Evolutionary conservation across 2,797 vertebrate genomes (phyloP).

Genomic region (Loris lydekkerianus): DNA sequence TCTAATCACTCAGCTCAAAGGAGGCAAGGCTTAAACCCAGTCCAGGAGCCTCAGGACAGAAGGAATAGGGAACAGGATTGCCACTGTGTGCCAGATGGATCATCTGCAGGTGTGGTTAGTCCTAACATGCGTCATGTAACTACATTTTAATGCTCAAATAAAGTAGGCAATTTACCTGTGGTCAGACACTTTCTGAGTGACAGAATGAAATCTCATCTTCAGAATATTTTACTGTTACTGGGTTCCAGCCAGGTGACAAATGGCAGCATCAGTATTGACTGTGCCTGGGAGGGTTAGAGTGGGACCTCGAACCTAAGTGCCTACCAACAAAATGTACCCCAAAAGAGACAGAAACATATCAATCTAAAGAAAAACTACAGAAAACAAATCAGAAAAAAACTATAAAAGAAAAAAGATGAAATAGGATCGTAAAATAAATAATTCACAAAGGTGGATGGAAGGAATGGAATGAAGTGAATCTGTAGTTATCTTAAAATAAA

Average conservation of each 20-base stretch:
- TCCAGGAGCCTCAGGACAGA: not conserved
- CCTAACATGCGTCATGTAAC: too few species aligned
- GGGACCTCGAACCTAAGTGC: not conserved
- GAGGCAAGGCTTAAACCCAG: not conserved
- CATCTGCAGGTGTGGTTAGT: not conserved
- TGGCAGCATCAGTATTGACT: not conserved
- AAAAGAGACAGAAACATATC: not conserved
- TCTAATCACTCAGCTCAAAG: not conserved
- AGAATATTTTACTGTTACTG: not conserved
- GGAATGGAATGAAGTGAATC: not conserved
- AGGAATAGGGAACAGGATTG: not conserved
- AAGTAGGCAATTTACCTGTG: too few species aligned
- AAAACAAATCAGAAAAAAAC: constrained; percentile 10
- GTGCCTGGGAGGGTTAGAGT: too few species aligned
- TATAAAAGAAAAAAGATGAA: not conserved
- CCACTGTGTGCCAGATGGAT: not conserved
- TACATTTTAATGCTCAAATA: not conserved
- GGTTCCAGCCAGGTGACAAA: not conserved
- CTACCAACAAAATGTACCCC: not conserved
- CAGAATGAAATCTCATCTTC: not conserved
- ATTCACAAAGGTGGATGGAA: not conserved
- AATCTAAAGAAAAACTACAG: not conserved
- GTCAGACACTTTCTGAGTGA: not conserved
- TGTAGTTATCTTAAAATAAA: not conserved
- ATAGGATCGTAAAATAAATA: not conserved